A percentile compares a stretch with the other conserved stretches of the same genome.
Conservation (phyloP, 2,888 invertebrate species). For the Craniophora ligustri region DNA sequence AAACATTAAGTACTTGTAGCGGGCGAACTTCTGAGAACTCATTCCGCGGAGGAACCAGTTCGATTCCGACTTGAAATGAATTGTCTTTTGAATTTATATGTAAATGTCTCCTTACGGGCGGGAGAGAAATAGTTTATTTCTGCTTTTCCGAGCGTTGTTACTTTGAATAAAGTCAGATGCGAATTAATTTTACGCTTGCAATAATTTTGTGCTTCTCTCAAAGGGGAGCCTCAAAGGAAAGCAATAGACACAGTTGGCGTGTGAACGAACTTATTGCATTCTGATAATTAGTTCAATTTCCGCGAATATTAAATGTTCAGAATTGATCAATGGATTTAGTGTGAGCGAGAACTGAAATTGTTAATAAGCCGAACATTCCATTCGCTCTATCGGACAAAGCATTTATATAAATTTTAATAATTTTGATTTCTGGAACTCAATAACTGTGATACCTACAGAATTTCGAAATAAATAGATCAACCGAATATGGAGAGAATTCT, state of each 20-base stretch:
- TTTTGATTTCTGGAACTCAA: no score
- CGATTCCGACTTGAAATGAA: conserved; percentile 65
- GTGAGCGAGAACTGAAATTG: not conserved
- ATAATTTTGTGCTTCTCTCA: conserved; percentile 30
- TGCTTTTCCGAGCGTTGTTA: conserved; percentile 55
- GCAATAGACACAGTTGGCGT: conserved; percentile 20
- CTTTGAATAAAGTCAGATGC: conserved; percentile 39
- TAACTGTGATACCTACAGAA: no score
- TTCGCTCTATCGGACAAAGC: no score
- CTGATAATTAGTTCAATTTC: conserved; percentile 20
- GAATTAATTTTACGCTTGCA: conserved; percentile 49
- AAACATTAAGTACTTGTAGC: conserved; percentile 62
- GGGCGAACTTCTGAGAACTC: conserved; percentile 61
- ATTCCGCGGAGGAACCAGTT: conserved; percentile 63
- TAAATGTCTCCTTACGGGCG: conserved; percentile 61
- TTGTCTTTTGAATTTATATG: conserved; percentile 76
- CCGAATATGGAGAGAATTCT: no score
- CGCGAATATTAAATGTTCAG: conserved; percentile 12
- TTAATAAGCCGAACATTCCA: no score
- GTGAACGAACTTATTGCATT: conserved; percentile 32
- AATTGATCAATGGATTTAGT: not conserved
- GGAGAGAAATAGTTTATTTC: conserved; percentile 66
- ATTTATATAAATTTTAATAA: no score
- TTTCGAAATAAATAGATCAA: no score
- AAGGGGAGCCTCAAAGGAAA: conserved; percentile 27